Evolutionary conservation across 2,113 vertebrate species (phyloP), one percentile per base, ranked within the genome.

Genomic region (Australoheros scitulus): DNA sequence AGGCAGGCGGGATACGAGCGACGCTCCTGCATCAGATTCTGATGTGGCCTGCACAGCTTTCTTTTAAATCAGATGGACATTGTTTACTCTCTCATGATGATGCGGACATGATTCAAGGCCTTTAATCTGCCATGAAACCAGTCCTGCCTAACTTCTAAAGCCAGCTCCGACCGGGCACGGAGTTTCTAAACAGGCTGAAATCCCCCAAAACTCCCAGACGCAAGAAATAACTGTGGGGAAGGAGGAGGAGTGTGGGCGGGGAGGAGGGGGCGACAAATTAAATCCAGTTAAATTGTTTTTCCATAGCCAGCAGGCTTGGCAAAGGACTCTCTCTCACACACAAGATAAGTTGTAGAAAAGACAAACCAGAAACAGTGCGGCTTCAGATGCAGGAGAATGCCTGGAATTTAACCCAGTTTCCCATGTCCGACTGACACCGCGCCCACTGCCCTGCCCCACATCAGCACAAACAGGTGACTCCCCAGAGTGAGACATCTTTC

Each of bases 281-380:
- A 94, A 94, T 89, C 92, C 93, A 94, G 94, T 91, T 93, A 94
- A 95, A 94, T 93, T 93, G 94, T 95, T 95, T 95, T 95, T 94
- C 94, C 94, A 94, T 95, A 92, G 94, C 94, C 92, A 92, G 92
- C 93, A 92, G 94, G 94, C 82, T 92, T 94, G 93, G 93, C 89
- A 91, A 88, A 84, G 85, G 79, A 79, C 86, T 81, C 87, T 79
- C 85, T 61, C 89, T 81, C 84, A 87, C 87, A 88, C 91, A 86
- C 87, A 86, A 87, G 93, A 92, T 91, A 94, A 90, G 88, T 86
- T 87, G 77, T 58, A 76, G 75, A 87, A 82, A 83, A 92, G 89
- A 91, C 88, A 61, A 83, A 83, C 63, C 85, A 89, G 80, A 85
- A 85, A 84, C 79, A 79, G 64, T 20, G 76, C 5, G 11, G 90